A percentile compares a stretch with the other conserved stretches of the same genome.
Conservation (phyloP, 2,113 vertebrate species). For the Podarcis cretensis region DNA sequence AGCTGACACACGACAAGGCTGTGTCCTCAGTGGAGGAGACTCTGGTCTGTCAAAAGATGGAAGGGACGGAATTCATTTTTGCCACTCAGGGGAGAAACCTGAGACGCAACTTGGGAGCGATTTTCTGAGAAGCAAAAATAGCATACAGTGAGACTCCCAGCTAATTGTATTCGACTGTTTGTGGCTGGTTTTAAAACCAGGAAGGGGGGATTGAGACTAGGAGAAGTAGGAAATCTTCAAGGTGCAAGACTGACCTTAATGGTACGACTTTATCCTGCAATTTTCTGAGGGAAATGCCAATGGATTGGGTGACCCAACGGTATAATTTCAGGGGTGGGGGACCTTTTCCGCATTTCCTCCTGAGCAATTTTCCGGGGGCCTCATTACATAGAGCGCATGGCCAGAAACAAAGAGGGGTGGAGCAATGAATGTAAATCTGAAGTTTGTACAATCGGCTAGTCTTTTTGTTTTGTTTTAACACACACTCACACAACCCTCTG, state of each 20-base stretch:
- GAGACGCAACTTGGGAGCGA: slow-evolving; percentile 40
- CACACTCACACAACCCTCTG: too few relatives aligned
- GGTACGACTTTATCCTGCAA: neutral
- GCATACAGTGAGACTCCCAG: neutral
- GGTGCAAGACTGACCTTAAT: neutral
- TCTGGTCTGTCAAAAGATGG: neutral
- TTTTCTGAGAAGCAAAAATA: slow-evolving; percentile 50
- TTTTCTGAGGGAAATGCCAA: slow-evolving; percentile 5
- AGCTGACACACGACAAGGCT: slow-evolving; percentile 6
- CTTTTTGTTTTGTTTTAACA: too few relatives aligned
- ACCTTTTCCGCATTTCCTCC: too few relatives aligned
- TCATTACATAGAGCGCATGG: too few relatives aligned
- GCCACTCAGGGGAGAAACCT: slow-evolving; percentile 50
- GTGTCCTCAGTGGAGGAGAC: slow-evolving; percentile 21
- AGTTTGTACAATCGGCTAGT: too few relatives aligned
- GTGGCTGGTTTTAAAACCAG: neutral
- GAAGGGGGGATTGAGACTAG: neutral
- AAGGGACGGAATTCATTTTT: slow-evolving; percentile 30
- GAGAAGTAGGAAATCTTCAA: neutral
- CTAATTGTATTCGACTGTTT: neutral
- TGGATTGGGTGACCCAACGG: neutral
- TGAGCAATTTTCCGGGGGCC: too few relatives aligned
- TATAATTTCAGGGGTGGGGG: too few relatives aligned
- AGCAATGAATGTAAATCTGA: too few relatives aligned
- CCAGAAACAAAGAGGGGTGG: too few relatives aligned